Conservation (phyloP, 2,113 vertebrate genomes). For the Ibidorhyncha struthersii region DNA sequence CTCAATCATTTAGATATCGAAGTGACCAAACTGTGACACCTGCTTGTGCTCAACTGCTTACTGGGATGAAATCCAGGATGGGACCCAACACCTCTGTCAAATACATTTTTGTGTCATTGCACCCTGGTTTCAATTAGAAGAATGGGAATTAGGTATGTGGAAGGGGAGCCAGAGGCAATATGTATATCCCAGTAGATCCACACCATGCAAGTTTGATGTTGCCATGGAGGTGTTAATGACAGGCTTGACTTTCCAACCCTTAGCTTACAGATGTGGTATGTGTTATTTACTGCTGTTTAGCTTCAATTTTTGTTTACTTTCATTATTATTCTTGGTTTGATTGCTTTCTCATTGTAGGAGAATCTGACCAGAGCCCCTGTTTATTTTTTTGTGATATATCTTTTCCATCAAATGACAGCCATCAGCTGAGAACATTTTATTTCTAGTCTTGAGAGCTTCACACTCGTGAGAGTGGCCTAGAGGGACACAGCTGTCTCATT, state of each 20-base stretch:
- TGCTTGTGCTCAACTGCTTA: neutral
- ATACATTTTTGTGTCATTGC: neutral
- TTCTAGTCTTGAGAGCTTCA: slow-evolving; percentile 21
- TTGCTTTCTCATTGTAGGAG: neutral
- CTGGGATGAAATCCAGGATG: neutral
- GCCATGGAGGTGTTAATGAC: neutral
- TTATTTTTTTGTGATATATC: slow-evolving; percentile 2
- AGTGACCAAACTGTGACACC: neutral
- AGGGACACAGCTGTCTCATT: slow-evolving; percentile 34
- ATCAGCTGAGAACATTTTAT: slow-evolving; percentile 33
- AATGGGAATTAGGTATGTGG: neutral
- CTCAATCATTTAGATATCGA: rapidly evolving
- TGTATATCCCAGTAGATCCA: neutral
- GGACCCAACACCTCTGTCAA: neutral
- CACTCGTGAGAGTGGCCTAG: neutral
- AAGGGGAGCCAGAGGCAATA: rapidly evolving
- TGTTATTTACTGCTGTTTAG: neutral
- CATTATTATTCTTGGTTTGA: neutral
- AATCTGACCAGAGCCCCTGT: neutral
- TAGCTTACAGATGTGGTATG: neutral
- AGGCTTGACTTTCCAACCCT: neutral
- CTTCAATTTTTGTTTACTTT: neutral
- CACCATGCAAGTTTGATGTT: neutral
- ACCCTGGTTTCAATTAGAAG: neutral
- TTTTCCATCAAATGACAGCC: slow-evolving; percentile 11